These are phyloP conservation scores for Belonocnema kinseyi DNA, from an alignment of 1,140 invertebrate species.

Conservation along the genomic window DNA sequence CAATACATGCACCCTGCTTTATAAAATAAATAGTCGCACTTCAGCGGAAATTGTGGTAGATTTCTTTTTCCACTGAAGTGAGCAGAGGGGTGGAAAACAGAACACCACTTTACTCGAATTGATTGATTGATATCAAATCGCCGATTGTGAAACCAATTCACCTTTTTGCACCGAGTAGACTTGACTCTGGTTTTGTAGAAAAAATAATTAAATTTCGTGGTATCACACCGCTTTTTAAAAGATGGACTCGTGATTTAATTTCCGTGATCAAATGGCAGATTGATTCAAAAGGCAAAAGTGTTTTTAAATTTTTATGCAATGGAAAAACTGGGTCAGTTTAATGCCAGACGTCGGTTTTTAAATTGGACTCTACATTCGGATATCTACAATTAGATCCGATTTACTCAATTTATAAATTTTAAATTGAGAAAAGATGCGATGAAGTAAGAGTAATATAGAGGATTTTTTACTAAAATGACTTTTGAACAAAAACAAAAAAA, in stretches of 20 bases:
- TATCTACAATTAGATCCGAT: too few species aligned
- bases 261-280: neutral
- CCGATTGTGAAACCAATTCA: constrained; percentile 3
- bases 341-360: neutral
- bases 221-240: neutral
- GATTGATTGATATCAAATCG: constrained; percentile 24
- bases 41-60: neutral
- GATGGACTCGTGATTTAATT: neutral
- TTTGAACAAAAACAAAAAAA: too few species aligned
- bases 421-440: too few species aligned
- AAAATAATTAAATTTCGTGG: constrained; percentile 9
- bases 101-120: constrained; percentile 7
- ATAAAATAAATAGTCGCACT: constrained; percentile 19
- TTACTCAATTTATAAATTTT: too few species aligned
- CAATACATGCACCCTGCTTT: neutral
- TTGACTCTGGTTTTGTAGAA: neutral
- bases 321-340: constrained; percentile 3
- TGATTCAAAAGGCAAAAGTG: neutral
- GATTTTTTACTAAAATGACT: too few species aligned
- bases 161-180: constrained; percentile 2
- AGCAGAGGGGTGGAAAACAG: neutral
- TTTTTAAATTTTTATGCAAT: neutral
- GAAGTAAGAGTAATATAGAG: too few species aligned
- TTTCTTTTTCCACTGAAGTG: neutral
- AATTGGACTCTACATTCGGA: neutral